Base-by-base conservation (phyloP, 2,888 invertebrate species). In the Sylvicola cinctus region DNA sequence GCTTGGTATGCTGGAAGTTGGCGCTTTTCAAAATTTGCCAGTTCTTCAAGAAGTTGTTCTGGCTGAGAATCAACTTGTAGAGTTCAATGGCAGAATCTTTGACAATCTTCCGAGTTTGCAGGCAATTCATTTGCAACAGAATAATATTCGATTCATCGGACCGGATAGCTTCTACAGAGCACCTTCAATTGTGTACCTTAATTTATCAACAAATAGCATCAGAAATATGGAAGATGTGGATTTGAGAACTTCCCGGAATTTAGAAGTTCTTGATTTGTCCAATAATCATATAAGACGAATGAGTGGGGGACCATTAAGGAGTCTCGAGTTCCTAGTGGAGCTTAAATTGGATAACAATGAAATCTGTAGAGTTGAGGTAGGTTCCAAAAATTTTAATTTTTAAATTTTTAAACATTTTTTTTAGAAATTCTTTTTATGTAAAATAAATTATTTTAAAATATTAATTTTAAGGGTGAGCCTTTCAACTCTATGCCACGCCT, bases 311-410 rank as follows among this genome's bases (percentile, higher is more conserved):
- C 68, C 70, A 0, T 61, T 70, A 42, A 69, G 74, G 39, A 66
- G 71, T 35, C 72, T 88, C 66, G 81, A 81, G 50, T 84, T 85
- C 76, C 60, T 88, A 35, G 80, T 87, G 1, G 85, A 87, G 51
- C 54, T 88, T 4, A 77, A 78, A 62, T 66, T 87, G 61, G 83
- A 85, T 50, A 74, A 79, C 53, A 87, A 87, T 58, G 63, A 69
- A 39, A 74, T 87, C 45, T 87, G 87, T 50, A 67, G 70, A 32
- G 74, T 87, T 34, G 70, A 74, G 45, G 20, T 29, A 11, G 10
- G 4, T 16, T 15, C 3, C n/a, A 4, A 3, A 11, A 10, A 13
- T 23, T 3, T 25, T 6, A 17, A 26, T 10, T 32, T 6, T 16
- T 14, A 15, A 3, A 16, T 3, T 20, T 20, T 32, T 13, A 5